phyloP scores from a whole-genome alignment of 2,113 vertebrate genomes.

The Copsychus sechellarum region DNA sequence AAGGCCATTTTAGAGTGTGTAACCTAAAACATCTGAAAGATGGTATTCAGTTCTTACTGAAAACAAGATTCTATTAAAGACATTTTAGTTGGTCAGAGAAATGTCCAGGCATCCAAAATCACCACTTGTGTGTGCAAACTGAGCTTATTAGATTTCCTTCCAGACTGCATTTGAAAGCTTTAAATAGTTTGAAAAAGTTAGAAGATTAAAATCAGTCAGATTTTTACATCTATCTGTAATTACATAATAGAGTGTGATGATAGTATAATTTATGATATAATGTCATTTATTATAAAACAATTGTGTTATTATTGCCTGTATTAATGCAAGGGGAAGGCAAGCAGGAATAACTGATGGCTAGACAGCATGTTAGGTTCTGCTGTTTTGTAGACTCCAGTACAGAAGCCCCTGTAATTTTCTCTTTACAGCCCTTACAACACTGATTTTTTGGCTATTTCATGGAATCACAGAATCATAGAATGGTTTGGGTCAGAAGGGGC shows the following conservation, averaged over 20 bases:
- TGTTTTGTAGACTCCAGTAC: neutral
- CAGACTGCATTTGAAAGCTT: neutral
- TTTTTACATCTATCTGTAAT: neutral
- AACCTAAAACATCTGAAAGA: slow-evolving; percentile 29
- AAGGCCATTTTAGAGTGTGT: neutral
- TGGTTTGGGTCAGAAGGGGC: neutral
- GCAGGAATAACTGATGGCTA: neutral
- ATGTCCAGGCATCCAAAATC: neutral
- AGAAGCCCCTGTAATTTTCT: neutral
- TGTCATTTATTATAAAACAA: neutral
- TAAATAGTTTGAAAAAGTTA: neutral
- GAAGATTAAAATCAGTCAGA: neutral
- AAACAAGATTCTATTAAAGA: neutral
- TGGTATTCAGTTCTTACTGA: slow-evolving; percentile 10
- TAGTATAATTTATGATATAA: neutral
- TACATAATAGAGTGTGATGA: neutral
- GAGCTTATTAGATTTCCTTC: neutral
- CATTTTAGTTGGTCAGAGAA: neutral
- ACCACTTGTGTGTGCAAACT: neutral
- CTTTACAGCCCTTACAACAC: neutral
- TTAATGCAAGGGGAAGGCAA: neutral
- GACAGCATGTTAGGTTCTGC: fast-evolving
- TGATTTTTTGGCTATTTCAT: neutral
- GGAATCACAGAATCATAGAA: neutral
- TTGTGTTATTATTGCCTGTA: neutral